A percentile compares a stretch with the other conserved stretches of the same genome.
phyloP scores from a whole-genome alignment of 2,888 invertebrate genomes.

The Nemotelus pantherinus region DNA sequence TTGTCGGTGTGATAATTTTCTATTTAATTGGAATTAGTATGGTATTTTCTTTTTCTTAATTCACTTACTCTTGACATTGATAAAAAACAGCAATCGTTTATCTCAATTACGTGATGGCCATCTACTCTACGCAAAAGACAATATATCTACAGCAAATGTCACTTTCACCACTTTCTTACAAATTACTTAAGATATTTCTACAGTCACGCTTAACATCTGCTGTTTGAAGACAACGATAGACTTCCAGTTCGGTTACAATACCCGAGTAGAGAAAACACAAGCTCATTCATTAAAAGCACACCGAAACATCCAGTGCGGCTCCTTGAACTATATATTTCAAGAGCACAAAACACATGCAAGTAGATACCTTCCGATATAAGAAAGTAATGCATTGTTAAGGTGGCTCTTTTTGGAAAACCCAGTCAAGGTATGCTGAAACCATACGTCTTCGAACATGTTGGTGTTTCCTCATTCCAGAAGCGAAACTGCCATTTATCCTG shows the following conservation, averaged over 20 bases:
- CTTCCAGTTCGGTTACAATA: not conserved
- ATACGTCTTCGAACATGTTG: conserved; percentile 30
- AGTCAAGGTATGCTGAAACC: conserved; percentile 21
- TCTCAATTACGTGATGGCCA: conserved; percentile 41
- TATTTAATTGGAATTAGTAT: conserved; percentile 32
- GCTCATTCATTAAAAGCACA: conserved; percentile 33
- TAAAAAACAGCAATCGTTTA: conserved; percentile 38
- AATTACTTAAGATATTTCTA: conserved; percentile 39
- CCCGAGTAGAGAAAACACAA: conserved; percentile 19
- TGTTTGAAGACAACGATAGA: not conserved
- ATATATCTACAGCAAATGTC: conserved; percentile 37
- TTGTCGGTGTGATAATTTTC: not conserved
- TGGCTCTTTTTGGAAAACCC: conserved; percentile 1
- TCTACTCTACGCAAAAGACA: conserved; percentile 30
- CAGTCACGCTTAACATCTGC: conserved; percentile 35
- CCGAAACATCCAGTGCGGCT: not conserved
- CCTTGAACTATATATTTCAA: not conserved
- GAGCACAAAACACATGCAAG: not conserved
- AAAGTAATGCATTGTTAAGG: conserved; percentile 31
- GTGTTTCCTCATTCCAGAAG: conserved; percentile 18
- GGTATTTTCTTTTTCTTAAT: conserved; percentile 18
- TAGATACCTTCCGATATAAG: conserved; percentile 1
- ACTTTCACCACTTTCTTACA: conserved; percentile 42
- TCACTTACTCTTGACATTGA: conserved; percentile 35
- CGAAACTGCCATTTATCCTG: conserved; percentile 32